phyloP scores from a whole-genome alignment of 2,797 vertebrate genomes.

The Pseudomugil gertrudae region DNA sequence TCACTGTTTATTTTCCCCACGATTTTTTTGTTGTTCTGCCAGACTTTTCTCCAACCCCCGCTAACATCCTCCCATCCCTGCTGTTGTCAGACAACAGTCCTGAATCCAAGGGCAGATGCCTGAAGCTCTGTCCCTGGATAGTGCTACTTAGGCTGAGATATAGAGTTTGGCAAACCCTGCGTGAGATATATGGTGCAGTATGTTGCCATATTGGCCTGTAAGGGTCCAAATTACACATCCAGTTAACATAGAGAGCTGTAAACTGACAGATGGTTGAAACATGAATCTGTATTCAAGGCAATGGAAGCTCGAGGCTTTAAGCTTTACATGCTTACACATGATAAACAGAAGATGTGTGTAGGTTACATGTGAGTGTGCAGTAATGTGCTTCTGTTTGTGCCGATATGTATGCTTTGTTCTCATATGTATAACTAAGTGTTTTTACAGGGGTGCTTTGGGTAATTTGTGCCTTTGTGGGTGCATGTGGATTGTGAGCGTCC shows the following conservation, averaged over 20 bases:
- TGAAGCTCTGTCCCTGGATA: conserved; percentile 23
- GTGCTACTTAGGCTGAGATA: conserved; percentile 35
- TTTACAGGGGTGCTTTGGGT: conserved; percentile 7
- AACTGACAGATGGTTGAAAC: conserved; percentile 66
- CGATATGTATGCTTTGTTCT: conserved; percentile 1
- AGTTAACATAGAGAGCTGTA: conserved; percentile 52
- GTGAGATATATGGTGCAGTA: conserved; percentile 43
- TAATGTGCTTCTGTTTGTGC: conserved; percentile 18
- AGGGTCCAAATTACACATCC: conserved; percentile 53
- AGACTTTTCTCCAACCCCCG: conserved; percentile 10
- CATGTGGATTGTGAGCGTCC: conserved; percentile 36
- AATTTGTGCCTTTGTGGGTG: conserved; percentile 10
- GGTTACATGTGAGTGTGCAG: conserved; percentile 10
- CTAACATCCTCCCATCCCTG: conserved; percentile 37
- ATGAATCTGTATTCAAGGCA: conserved; percentile 66
- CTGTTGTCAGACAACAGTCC: conserved; percentile 36
- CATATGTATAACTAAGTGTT: conserved; percentile 5
- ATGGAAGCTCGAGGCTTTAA: conserved; percentile 43
- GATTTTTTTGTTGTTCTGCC: conserved; percentile 9
- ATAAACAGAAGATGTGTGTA: conserved; percentile 46
- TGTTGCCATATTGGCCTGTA: conserved; percentile 40
- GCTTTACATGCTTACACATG: conserved; percentile 45
- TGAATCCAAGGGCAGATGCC: conserved; percentile 46
- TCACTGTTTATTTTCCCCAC: background rate
- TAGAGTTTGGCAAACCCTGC: conserved; percentile 40